phyloP scores from a whole-genome alignment of 2,888 invertebrate species.

The Oxycera nigricornis region DNA sequence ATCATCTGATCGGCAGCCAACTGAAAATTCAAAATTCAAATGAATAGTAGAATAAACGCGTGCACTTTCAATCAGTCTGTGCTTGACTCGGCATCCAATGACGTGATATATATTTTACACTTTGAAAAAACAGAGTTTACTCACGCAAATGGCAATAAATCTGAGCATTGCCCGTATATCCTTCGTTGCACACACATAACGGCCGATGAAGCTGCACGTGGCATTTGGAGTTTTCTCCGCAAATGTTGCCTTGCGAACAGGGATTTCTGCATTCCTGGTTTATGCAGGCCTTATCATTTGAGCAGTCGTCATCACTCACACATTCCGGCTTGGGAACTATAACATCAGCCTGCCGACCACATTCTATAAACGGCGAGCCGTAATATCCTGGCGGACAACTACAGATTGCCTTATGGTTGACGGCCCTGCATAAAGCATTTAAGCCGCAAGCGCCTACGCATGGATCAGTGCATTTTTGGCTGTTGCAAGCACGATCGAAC shows the following conservation, averaged over 20 bases:
- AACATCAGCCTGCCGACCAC: constrained; percentile 64
- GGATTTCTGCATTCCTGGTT: constrained; percentile 78
- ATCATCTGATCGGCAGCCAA: constrained; percentile 84
- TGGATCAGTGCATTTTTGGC: constrained; percentile 84
- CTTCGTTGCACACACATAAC: constrained; percentile 80
- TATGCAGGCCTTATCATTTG: constrained; percentile 83
- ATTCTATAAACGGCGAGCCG: constrained; percentile 80
- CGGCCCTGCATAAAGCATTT: constrained; percentile 79
- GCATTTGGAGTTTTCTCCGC: constrained; percentile 81
- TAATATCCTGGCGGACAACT: constrained; percentile 80
- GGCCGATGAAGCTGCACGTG: constrained; percentile 80
- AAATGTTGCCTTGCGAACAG: constrained; percentile 72
- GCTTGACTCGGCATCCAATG: no score
- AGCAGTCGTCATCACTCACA: constrained; percentile 76
- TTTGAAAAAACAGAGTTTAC: constrained; percentile 63
- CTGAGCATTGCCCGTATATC: constrained; percentile 84
- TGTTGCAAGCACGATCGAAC: constrained; percentile 79
- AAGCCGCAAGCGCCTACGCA: constrained; percentile 83
- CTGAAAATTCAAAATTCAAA: constrained; percentile 65
- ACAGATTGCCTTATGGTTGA: constrained; percentile 84
- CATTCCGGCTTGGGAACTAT: constrained; percentile 76
- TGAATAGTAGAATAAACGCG: no score
- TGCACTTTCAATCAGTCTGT: no score
- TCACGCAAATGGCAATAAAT: constrained; percentile 77
- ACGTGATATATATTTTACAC: no score